Evolutionary conservation across 92 coral and sea anemone genomes (phyloP).

Genomic region (Epizoanthus rinbou): DNA sequence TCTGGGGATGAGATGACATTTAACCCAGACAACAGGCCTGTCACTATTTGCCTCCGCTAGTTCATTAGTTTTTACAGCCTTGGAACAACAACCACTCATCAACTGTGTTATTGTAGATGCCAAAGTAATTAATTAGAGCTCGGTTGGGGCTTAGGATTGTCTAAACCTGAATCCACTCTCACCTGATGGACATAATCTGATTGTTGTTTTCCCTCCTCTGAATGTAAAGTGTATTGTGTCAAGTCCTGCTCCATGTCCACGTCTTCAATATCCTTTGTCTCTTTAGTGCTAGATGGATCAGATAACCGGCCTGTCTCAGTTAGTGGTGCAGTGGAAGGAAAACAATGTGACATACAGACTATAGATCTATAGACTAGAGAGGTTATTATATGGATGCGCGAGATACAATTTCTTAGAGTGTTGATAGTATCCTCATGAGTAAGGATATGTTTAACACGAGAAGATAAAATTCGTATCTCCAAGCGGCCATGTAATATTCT

Average conservation of each 20-base stretch:
- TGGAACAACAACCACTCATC: no score
- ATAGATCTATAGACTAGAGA: no score
- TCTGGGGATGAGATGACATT: no score
- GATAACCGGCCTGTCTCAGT: background rate
- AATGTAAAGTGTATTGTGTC: slow-evolving; percentile 77
- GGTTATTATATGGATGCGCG: no score
- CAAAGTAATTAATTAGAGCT: background rate
- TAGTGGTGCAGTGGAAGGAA: background rate
- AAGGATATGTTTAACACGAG: no score
- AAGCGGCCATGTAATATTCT: no score
- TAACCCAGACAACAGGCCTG: no score
- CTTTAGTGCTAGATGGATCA: slow-evolving; percentile 6
- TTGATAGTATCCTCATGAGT: no score
- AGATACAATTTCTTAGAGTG: no score
- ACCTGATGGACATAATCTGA: slow-evolving; percentile 52
- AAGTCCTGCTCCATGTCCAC: slow-evolving; percentile 58
- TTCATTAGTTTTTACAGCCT: no score
- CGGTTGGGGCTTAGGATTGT: background rate
- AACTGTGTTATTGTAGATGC: background rate
- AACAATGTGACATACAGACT: background rate
- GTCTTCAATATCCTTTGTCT: slow-evolving; percentile 12
- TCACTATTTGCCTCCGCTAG: no score
- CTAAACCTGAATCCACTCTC: background rate
- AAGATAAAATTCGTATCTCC: no score
- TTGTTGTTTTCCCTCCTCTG: slow-evolving; percentile 53